phyloP scores from a whole-genome alignment of 2,113 vertebrate genomes.

The Scomber scombrus region DNA sequence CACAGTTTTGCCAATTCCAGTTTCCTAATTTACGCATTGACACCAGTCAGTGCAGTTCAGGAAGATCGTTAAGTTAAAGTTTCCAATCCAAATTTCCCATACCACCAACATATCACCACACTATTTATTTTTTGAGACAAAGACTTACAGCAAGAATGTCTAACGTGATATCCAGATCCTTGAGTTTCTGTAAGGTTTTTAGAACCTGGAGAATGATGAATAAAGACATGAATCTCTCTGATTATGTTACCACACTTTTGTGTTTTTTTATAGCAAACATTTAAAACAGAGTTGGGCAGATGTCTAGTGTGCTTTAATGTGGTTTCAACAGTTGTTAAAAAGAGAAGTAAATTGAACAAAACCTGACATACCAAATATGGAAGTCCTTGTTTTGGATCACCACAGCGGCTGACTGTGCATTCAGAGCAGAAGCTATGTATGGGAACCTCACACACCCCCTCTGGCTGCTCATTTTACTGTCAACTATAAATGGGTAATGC shows the following conservation, averaged over 20 bases:
- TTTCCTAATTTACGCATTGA: constrained; percentile 82
- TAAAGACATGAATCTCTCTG: not conserved
- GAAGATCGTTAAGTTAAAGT: not conserved
- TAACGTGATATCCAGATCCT: constrained; percentile 87
- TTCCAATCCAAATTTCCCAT: no score
- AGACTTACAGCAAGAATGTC: constrained; percentile 89
- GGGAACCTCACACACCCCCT: constrained; percentile 65
- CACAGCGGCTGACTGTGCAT: constrained; percentile 82
- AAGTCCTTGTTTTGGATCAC: constrained; percentile 61
- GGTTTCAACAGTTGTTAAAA: not conserved
- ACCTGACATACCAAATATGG: constrained; percentile 72
- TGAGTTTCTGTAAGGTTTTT: constrained; percentile 85
- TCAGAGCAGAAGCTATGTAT: constrained; percentile 78
- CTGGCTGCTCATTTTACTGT: constrained; percentile 66
- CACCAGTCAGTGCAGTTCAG: not conserved
- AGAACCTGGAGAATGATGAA: constrained; percentile 83
- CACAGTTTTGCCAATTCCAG: constrained; percentile 87
- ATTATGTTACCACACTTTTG: no score
- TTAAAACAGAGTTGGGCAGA: not conserved
- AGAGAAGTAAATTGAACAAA: not conserved
- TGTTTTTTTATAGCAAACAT: not conserved
- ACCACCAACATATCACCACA: not conserved
- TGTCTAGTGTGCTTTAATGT: not conserved
- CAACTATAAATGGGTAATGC: constrained; percentile 82
- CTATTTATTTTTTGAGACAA: not conserved